These are phyloP conservation scores for Chauna torquata DNA, from an alignment of 2,113 vertebrate genomes.

Conservation along the genomic window DNA sequence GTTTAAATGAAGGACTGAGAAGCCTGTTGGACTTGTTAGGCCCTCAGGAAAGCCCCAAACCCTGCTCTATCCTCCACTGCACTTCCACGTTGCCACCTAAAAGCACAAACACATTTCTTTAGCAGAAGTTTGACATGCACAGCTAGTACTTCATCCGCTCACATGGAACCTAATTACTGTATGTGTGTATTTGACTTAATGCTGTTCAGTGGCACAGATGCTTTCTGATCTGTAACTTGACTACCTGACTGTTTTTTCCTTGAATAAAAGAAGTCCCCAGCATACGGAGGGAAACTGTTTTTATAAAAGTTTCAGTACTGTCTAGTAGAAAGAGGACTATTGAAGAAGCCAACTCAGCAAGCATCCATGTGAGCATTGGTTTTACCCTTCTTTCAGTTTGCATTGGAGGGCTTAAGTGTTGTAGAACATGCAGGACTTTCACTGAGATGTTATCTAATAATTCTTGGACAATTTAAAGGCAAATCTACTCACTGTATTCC, in stretches of 20 bases:
- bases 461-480: background rate
- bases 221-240: background rate
- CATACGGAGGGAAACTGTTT: background rate
- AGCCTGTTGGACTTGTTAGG: constrained; percentile 30
- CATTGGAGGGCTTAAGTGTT: background rate
- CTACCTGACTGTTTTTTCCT: background rate
- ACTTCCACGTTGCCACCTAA: background rate
- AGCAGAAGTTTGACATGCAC: background rate
- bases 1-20: background rate
- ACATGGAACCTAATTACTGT: background rate
- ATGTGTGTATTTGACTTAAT: background rate
- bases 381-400: background rate
- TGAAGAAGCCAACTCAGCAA: background rate
- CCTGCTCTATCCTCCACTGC: background rate
- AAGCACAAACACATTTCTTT: background rate
- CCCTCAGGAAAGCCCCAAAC: background rate
- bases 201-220: background rate
- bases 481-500: background rate
- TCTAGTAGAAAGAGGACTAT: background rate
- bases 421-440: background rate
- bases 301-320: background rate
- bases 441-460: background rate
- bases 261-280: background rate
- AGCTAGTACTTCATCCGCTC: background rate
- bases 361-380: background rate